Evolutionary conservation across 2,113 vertebrate genomes (phyloP).

Genomic region (Osmerus eperlanus): DNA sequence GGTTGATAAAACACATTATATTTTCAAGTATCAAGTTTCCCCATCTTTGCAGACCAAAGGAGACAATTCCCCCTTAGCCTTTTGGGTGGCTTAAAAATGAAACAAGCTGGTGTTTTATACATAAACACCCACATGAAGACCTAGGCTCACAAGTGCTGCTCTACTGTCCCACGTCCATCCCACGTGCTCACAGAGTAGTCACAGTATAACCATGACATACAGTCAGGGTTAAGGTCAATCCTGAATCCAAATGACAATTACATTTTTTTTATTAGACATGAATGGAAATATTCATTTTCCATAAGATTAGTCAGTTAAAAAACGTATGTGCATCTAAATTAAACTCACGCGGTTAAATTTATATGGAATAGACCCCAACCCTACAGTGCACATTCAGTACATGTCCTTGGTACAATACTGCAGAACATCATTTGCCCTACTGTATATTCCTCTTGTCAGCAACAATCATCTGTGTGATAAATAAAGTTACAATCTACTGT

Average conservation of each 20-base stretch:
- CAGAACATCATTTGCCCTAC: not conserved
- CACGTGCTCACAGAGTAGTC: too few relatives aligned
- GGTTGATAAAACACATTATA: conserved; percentile 21
- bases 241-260: too few relatives aligned
- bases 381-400: conserved; percentile 4
- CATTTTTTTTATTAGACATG: too few relatives aligned
- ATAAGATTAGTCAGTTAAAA: too few relatives aligned
- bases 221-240: too few relatives aligned
- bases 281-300: too few relatives aligned
- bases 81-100: not conserved
- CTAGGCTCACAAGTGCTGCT: too few relatives aligned
- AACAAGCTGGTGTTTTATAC: conserved; percentile 9
- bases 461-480: conserved; percentile 22
- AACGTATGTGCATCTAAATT: too few relatives aligned
- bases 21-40: conserved; percentile 55
- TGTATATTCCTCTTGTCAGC: conserved; percentile 1
- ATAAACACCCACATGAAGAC: not conserved
- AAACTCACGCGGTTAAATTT: too few relatives aligned
- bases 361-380: not conserved
- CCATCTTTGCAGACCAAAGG: conserved; percentile 23
- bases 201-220: too few relatives aligned
- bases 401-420: conserved; percentile 15
- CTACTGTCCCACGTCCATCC: too few relatives aligned
- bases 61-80: not conserved
- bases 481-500: conserved; percentile 39